These are phyloP conservation scores for Drosophila aldrichi DNA, from an alignment of 2,888 invertebrate species.

Conservation along the genomic window DNA sequence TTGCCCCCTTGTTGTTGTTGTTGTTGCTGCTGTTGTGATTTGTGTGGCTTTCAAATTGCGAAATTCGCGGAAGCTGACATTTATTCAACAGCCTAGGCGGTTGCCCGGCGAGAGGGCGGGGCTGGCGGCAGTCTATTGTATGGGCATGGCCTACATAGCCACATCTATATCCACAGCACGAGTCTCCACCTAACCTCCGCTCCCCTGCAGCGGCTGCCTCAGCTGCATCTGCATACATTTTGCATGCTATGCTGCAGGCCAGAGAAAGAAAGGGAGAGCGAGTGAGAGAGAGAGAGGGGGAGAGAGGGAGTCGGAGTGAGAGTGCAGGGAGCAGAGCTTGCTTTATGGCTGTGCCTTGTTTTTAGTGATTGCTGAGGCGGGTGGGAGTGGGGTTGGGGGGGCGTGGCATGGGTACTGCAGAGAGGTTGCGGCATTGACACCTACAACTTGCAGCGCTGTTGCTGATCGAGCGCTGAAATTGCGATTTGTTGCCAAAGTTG, in stretches of 20 bases:
- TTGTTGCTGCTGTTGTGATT: conserved; percentile 53
- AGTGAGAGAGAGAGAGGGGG: background rate
- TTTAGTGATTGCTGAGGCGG: conserved; percentile 5
- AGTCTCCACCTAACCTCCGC: background rate
- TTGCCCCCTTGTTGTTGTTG: conserved; percentile 27
- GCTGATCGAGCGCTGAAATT: conserved; percentile 58
- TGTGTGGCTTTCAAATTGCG: conserved; percentile 80
- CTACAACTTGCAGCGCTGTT: conserved; percentile 42
- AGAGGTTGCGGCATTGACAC: conserved; percentile 38
- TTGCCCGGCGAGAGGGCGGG: background rate
- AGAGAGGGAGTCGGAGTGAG: background rate
- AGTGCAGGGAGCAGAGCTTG: background rate
- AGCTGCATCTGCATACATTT: conserved; percentile 54
- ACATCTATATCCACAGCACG: conserved; percentile 36
- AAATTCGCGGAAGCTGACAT: conserved; percentile 79
- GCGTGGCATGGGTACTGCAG: conserved; percentile 33
- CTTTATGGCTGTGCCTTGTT: conserved; percentile 12
- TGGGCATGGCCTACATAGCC: conserved; percentile 49
- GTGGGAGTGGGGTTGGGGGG: background rate
- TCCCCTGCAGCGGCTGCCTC: background rate
- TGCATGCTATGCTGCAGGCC: conserved; percentile 45
- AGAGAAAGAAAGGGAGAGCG: background rate
- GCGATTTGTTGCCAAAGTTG: conserved; percentile 40
- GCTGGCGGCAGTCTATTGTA: conserved; percentile 42
- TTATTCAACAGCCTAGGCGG: conserved; percentile 62